Evolutionary conservation across 2,113 vertebrate species (phyloP), one percentile per base, ranked within the genome.

Genomic region (Laticauda colubrina): DNA sequence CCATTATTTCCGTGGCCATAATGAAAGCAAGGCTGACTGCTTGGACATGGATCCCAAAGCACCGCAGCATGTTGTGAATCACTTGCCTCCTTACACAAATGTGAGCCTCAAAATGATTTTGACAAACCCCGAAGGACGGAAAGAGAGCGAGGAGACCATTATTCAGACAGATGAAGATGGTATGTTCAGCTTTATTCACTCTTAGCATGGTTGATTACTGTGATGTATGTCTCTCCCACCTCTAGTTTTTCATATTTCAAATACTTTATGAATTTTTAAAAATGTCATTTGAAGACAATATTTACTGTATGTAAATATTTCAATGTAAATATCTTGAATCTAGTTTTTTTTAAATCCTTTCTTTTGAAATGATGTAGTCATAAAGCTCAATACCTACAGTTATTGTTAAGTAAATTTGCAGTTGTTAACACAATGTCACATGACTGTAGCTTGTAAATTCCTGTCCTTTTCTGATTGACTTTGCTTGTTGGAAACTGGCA

Each of bases 31-130:
- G 94, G 98, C 98, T 0, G 99, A 98, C 96, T 99, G 99, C 95
- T 97, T 99, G 97, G 99, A 99, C 97, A 99, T 99, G 99, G 99
- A 99, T 95, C 99, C 99, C 64, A 99, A 99, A 98, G 99, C 99
- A 12, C 99, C 99, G 3, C 98, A 98, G 69, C 99, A 99, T 1
- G 97, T 99, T 43, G 99, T 99, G 95, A 98, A 98, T 94, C 98
- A 97, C 96, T 97, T 99, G 96, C 99, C 99, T 0, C 99, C 99
- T 0, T 99, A 99, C 96, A 99, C 99, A 11, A 99, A 99, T 5
- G 98, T 99, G 96, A 99, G 99, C 94, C 98, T 99, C 94, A 99
- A 99, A 97, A 99, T 99, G 99, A 99, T 99, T 94, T 97, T 99
- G 93, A 99, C 99, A 94, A 99, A 99, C 90, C 99, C 99, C 0